Conservation (phyloP, 2,113 vertebrate genomes). For the Prietella phreatophila region DNA sequence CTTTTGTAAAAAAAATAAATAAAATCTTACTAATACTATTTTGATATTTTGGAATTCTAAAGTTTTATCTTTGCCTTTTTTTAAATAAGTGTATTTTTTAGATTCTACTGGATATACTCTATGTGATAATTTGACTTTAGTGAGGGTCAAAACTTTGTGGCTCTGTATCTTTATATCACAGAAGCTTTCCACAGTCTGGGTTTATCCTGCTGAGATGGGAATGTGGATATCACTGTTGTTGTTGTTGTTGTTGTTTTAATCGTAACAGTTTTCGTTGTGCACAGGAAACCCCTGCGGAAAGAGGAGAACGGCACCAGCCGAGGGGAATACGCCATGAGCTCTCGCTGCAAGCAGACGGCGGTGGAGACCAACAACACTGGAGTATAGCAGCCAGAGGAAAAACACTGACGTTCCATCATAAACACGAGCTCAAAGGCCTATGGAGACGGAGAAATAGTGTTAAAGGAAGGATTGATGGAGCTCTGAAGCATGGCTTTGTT, state of each 20-base stretch:
- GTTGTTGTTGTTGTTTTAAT: not conserved
- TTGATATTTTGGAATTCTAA: not conserved
- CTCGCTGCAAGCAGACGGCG: constrained; percentile 82
- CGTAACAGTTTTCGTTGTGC: constrained; percentile 44
- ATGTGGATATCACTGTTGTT: not conserved
- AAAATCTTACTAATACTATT: not conserved
- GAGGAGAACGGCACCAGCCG: constrained; percentile 92
- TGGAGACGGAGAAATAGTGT: not conserved
- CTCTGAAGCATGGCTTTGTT: constrained; percentile 59
- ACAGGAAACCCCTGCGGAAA: constrained; percentile 95
- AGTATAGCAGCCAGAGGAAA: constrained; percentile 71
- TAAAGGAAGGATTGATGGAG: constrained; percentile 55
- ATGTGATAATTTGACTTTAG: not conserved
- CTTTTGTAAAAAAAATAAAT: not conserved
- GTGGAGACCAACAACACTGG: constrained; percentile 85
- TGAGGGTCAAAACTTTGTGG: not conserved
- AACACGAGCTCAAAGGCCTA: not conserved
- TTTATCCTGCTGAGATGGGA: not conserved
- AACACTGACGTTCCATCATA: not conserved
- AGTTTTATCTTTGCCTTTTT: too few relatives aligned
- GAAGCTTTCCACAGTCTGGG: not conserved
- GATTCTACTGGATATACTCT: not conserved
- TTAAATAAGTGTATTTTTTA: not conserved
- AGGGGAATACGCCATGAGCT: constrained; percentile 96
- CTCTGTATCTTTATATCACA: not conserved